Base-by-base conservation (phyloP, 2,888 invertebrate genomes). In the Amiota mariae region DNA sequence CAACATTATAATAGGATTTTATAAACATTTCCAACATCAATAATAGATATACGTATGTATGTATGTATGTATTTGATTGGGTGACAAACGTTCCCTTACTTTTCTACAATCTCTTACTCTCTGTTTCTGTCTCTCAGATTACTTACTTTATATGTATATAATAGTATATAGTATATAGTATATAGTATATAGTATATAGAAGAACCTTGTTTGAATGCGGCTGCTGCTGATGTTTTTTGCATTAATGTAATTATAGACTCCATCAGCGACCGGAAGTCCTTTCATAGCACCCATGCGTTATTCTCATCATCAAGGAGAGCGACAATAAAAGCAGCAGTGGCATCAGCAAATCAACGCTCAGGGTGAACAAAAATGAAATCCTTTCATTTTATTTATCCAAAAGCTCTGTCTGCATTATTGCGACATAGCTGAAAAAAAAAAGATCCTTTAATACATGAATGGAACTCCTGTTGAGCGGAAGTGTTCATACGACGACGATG, bases 211-310 rank as follows among this genome's bases (percentile, higher is more conserved):
- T 36, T 36, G 6, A 36, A 36, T 36, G 36, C 36, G 2, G 8
- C 36, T 36, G 36, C 36, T 36, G 36, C 24, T 24, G 24, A 1
- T 24, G 24, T 24, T 36, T 36, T 36, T 36, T 75, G 77, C 80
- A 77, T 77, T 86, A 84, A 85, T 84, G 81, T 86, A 86, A 85
- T 85, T 86, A 86, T 80, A 83, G 78, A 77, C 74, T 73, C 47
- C 24, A 49, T 48, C 76, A 61, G 72, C 72, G 57, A 77, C 84
- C 88, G 87, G 87, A 87, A 85, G 81, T 83, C 80, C 85, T 85
- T 87, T 87, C 81, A 20, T 77, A 76, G 85, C 86, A 85, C 84
- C 85, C 84, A 82, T 79, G 73, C 72, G 56, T 71, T 57, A 20
- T 59, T 8, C 18, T 59, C 20, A 8, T 59, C 20, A 0, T 57